Conservation (phyloP, 2,888 invertebrate genomes). For the Tetragonisca angustula region DNA sequence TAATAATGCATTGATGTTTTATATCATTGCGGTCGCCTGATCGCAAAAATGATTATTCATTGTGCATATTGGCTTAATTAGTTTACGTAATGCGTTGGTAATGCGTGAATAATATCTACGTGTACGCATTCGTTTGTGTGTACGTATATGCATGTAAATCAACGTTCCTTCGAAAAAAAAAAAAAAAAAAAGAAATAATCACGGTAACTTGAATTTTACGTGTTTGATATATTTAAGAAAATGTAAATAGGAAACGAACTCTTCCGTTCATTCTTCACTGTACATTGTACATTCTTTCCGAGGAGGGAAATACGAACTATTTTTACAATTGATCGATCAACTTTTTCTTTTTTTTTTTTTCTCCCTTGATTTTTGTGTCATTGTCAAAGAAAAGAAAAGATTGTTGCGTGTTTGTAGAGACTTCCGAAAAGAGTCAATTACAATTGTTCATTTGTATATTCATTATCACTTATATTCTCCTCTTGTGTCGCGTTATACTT, state of each 20-base stretch:
- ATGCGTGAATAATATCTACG: not conserved
- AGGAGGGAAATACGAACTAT: not conserved
- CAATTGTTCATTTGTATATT: conserved; percentile 26
- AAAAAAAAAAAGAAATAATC: not conserved
- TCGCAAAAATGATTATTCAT: conserved; percentile 42
- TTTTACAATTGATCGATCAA: not conserved
- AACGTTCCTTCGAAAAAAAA: conserved; percentile 14
- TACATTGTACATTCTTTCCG: conserved; percentile 2
- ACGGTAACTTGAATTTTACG: conserved; percentile 20
- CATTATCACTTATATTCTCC: not conserved
- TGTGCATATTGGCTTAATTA: conserved; percentile 46
- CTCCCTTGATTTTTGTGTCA: not conserved
- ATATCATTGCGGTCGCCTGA: not conserved
- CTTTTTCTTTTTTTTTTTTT: not conserved
- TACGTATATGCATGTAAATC: conserved; percentile 39
- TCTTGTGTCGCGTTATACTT: conserved; percentile 39
- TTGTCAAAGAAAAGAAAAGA: conserved; percentile 3
- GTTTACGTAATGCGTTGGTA: conserved; percentile 18
- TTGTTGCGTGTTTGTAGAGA: conserved; percentile 34
- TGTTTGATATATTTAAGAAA: conserved; percentile 42
- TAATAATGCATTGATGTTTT: conserved; percentile 34
- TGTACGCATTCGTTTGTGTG: conserved; percentile 20
- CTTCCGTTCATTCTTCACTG: conserved; percentile 22
- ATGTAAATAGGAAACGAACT: conserved; percentile 29
- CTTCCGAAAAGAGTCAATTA: conserved; percentile 15